Conservation (phyloP, 2,113 vertebrate genomes). For the Verasper variegatus region DNA sequence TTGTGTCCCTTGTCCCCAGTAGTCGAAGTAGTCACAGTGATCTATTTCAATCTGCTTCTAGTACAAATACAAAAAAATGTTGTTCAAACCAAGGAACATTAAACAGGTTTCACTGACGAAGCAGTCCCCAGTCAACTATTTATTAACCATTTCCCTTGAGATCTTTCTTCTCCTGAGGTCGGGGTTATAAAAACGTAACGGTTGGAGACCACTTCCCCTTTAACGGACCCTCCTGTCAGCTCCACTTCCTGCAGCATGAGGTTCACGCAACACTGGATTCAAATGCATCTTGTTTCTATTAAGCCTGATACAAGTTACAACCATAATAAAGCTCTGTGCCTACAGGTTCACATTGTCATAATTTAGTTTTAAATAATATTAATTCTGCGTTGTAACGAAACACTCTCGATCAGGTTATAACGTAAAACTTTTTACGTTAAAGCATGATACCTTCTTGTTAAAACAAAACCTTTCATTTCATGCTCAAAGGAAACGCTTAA, state of each 20-base stretch:
- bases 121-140: neutral
- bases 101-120: slow-evolving; percentile 15
- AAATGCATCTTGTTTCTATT: neutral
- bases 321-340: neutral
- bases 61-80: slow-evolving; percentile 43
- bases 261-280: neutral
- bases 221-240: slow-evolving; percentile 13
- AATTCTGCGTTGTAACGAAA: neutral
- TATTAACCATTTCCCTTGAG: slow-evolving; percentile 40
- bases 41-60: slow-evolving; percentile 4
- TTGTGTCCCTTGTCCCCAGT: slow-evolving; percentile 64
- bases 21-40: slow-evolving; percentile 52
- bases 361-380: neutral
- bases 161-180: slow-evolving; percentile 45
- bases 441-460: too few relatives aligned
- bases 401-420: too few relatives aligned
- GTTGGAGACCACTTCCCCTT: slow-evolving; percentile 53
- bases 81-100: slow-evolving; percentile 1
- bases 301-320: slow-evolving; percentile 7
- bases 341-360: neutral
- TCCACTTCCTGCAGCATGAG: neutral
- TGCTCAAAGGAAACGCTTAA: too few relatives aligned
- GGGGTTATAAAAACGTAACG: slow-evolving; percentile 17
- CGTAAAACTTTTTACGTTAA: too few relatives aligned
- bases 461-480: too few relatives aligned